Base-by-base conservation (phyloP, 2,888 invertebrate genomes). In the Beris chalybata region DNA sequence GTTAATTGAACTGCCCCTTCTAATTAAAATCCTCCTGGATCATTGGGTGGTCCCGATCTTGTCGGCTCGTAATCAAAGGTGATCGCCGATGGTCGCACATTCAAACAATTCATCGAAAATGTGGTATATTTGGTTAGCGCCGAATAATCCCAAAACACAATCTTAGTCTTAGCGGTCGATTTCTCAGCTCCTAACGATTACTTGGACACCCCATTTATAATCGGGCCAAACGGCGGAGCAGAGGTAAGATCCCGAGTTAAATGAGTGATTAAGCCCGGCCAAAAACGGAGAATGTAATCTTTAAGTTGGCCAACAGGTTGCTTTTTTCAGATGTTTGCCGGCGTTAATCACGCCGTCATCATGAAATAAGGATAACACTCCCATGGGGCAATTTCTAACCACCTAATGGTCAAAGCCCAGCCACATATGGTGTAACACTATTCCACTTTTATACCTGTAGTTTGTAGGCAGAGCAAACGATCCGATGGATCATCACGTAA, bases 281-380 rank as follows among this genome's bases (percentile, higher is more conserved):
- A 58, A 58, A 58, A 58, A 22, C 58, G 22, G 47, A 22, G 22
- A 44, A 11, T 12, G 45, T n/a, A 30, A 47, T 58, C 45, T 58
- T 57, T 30, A 58, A 58, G 45, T 30, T 45, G 58, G 58, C 38
- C 50, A 53, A 55, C 64, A 50, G 64, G 50, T 55, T 57, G 64
- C 47, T 50, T 5, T 32, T 30, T 22, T 48, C 38, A 31, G 54
- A 64, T 56, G 64, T 58, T 58, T 30, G 44, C 58, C 58, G 58
- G 45, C 58, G 58, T 47, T 58, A 58, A 58, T 58, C 58, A 58
- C 58, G 45, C 58, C 58, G 58, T 58, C 58, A 58, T 58, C 58
- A 58, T 30, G 58, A 38, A 47, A n/a, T 32, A 58, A 58, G 58
- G 58, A 58, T 58, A 58, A 58, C 58, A 58, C 58, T 58, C 58